Evolutionary conservation across 2,888 invertebrate genomes (phyloP).

Genomic region (Nowickia ferox): DNA sequence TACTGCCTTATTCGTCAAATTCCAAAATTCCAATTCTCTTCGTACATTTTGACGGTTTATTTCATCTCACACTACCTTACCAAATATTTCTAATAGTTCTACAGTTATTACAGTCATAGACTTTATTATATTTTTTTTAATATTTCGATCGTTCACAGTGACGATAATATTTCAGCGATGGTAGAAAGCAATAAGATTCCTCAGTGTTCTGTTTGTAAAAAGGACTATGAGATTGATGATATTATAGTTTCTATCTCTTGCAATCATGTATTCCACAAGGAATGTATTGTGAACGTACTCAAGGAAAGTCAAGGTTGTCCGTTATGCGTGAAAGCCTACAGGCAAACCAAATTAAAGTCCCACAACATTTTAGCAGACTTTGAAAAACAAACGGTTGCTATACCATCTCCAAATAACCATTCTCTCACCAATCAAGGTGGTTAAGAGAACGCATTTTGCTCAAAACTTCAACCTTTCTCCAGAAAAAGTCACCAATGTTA

Average conservation of each 20-base stretch:
- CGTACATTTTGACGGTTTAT: background rate
- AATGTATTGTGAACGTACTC: too few species aligned
- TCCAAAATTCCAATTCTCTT: background rate
- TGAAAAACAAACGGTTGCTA: background rate
- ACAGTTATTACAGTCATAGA: too few species aligned
- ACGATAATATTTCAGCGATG: background rate
- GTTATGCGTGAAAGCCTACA: slow-evolving; percentile 21
- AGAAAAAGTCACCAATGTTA: slow-evolving; percentile 21
- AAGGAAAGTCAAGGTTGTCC: too few species aligned
- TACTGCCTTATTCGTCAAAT: background rate
- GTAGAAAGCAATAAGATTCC: background rate
- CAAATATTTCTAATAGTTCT: background rate
- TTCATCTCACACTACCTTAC: background rate
- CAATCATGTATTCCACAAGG: too few species aligned
- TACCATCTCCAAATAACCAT: background rate
- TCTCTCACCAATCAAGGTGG: background rate
- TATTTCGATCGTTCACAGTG: slow-evolving; percentile 17
- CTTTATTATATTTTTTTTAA: background rate
- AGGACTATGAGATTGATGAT: slow-evolving; percentile 32
- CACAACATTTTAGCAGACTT: slow-evolving; percentile 16
- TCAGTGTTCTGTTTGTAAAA: slow-evolving; percentile 16
- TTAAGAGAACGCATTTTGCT: background rate
- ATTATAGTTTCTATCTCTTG: too few species aligned
- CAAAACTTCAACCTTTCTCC: background rate
- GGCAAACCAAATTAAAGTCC: slow-evolving; percentile 15